Evolutionary conservation across 2,888 invertebrate species (phyloP), one percentile per base, ranked within the genome.

Genomic region (Sclerodermus sp.): DNA sequence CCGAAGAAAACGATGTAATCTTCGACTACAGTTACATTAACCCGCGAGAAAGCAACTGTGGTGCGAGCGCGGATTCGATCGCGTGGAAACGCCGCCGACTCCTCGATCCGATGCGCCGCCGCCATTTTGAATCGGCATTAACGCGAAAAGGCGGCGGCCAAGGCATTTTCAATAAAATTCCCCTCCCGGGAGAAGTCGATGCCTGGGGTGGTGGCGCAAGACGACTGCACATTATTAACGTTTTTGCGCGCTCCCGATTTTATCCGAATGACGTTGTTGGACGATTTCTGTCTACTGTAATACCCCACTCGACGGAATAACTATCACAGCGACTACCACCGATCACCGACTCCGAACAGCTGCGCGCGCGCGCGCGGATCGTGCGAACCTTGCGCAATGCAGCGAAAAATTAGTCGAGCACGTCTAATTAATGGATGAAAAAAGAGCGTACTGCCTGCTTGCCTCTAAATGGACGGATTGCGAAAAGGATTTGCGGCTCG

Each of bases 321-420:
- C 16, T 16, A n/a, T n/a, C n/a, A n/a, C n/a, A 14, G 38, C 15
- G 17, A 16, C 38, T 16, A 16, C n/a, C n/a, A n/a, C 12, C 14
- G 34, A 34, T 14, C 14, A 14, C 5, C 60, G 65, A 62, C 71
- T 71, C 68, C 67, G 70, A 70, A 66, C 69, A 64, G 65, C 62
- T 62, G 64, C 66, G 58, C 59, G 66, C 4, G 4, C 34, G 12
- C n/a, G n/a, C n/a, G 34, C 34, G 34, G 34, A 46, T 57, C 40
- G 40, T 38, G 29, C 39, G 23, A 10, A 15, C 12, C 23, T 53
- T 54, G 45, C 43, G 52, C 44, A 49, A 52, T 5, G 1, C 14
- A n/a, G 39, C 46, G 38, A 53, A 62, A 54, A 56, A 55, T 57
- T 49, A 58, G 42, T 36, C 57, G 52, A 54, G 15, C 57, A 30